Evolutionary conservation across 2,113 vertebrate species (phyloP), one percentile per base, ranked within the genome.

Genomic region (Dasypus novemcinctus): DNA sequence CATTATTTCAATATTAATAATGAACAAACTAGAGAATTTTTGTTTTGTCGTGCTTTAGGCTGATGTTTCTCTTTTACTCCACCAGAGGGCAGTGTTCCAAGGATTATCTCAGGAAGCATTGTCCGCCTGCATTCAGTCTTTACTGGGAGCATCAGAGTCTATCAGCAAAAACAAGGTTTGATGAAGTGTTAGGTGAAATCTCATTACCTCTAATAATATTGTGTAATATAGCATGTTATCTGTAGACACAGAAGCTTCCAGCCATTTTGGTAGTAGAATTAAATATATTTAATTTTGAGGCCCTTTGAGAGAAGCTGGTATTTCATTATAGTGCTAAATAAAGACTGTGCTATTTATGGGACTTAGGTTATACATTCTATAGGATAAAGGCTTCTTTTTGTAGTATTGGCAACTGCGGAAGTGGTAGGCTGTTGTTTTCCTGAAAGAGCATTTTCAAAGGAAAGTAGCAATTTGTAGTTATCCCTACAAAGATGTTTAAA

Each of bases 91-190:
- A 25, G 99, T 99, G 96, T 99, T 99, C 98, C 99, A 99, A 98
- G 99, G 99, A 97, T 98, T 99, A 97, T 99, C 99, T 2, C 99
- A 99, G 97, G 99, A 99, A 98, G 99, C 99, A 14, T 98, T 99
- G 97, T 99, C 99, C 86, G 99, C 99, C 88, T 99, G 99, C 97
- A 99, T 99, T 98, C 99, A 99, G 96, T 99, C 99, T 0, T 98
- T 99, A 91, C 98, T 99, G 90, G 99, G 98, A 98, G 99, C 99
- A 49, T 99, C 99, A 4, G 99, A 99, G 95, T 98, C 99, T 79
- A 99, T 99, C 98, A 98, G 98, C 95, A 99, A 99, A 98, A 99
- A 98, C 98, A 99, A 99, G 99, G 99, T 99, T 98, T 98, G 99
- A 96, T 93, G 46, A 94, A 87, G 80, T 59, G 31, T 95, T 96